Conservation (phyloP, 1,140 invertebrate species). For the Megalopta genalis region DNA sequence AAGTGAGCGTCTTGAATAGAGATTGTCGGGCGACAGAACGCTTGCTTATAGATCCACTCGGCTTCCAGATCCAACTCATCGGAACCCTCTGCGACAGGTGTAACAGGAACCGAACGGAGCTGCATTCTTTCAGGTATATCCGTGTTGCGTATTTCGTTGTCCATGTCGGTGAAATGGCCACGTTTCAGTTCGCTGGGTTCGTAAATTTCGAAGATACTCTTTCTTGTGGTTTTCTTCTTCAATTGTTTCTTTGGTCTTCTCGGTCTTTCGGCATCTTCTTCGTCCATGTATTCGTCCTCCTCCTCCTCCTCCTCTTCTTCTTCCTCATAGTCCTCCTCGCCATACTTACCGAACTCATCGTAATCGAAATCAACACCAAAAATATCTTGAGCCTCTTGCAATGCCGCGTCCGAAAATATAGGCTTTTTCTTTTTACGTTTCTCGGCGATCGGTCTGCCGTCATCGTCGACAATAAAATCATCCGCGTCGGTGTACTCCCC, state of each 20-base stretch:
- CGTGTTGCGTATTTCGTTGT: conserved; percentile 93
- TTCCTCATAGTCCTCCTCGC: conserved; percentile 91
- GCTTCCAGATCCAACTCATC: conserved; percentile 97
- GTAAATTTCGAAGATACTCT: conserved; percentile 97
- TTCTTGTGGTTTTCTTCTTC: conserved; percentile 89
- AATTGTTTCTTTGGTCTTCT: conserved; percentile 85
- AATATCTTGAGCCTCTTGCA: conserved; percentile 99
- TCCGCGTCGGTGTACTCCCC: conserved; percentile 92
- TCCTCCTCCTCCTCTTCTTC: conserved; percentile 87
- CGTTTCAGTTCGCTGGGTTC: conserved; percentile 98
- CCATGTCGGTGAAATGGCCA: conserved; percentile 96
- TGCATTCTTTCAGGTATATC: conserved; percentile 97
- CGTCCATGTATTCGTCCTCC: conserved; percentile 87
- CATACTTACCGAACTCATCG: conserved; percentile 77
- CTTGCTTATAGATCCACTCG: conserved; percentile 98
- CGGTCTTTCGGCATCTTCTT: conserved; percentile 80
- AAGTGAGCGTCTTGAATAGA: conserved; percentile 86
- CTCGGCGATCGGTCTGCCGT: conserved; percentile 94
- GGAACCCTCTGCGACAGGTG: conserved; percentile 88
- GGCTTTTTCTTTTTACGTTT: conserved; percentile 92
- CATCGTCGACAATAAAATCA: conserved; percentile 98
- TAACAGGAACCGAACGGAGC: conserved; percentile 93
- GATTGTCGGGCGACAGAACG: conserved; percentile 91
- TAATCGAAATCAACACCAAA: conserved; percentile 99
- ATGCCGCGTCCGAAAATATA: conserved; percentile 94